These are phyloP conservation scores for Epizoanthus rinbou DNA, from an alignment of 92 coral and sea anemone species.

Conservation along the genomic window DNA sequence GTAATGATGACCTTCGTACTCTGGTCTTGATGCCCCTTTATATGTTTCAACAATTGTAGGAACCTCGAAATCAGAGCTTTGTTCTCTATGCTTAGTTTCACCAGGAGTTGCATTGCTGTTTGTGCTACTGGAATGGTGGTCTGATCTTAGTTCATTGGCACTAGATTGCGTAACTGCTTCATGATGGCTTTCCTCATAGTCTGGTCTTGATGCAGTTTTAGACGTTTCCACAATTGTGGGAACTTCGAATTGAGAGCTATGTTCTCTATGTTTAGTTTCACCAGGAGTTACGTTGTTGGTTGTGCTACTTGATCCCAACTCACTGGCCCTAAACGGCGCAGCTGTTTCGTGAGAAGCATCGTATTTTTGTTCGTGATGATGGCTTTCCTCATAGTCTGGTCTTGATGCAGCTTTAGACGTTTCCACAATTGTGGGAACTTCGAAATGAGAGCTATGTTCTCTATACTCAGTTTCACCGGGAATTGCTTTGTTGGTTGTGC, in stretches of 20 bases:
- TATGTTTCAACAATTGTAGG: too few relatives aligned
- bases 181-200: too few relatives aligned
- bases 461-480: too few relatives aligned
- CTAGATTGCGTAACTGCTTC: too few relatives aligned
- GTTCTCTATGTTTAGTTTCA: background rate
- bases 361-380: background rate
- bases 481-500: too few relatives aligned
- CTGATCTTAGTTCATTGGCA: too few relatives aligned
- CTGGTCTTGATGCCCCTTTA: too few relatives aligned
- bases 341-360: background rate
- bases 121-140: too few relatives aligned
- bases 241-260: conserved; percentile 19
- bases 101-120: too few relatives aligned
- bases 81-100: too few relatives aligned
- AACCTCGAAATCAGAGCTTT: background rate
- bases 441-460: background rate
- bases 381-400: background rate
- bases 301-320: background rate
- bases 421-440: background rate
- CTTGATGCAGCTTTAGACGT: background rate
- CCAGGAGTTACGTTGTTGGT: background rate
- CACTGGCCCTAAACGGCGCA: background rate
- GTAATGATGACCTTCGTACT: too few relatives aligned
- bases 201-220: background rate
- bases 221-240: conserved; percentile 5